phyloP scores from a whole-genome alignment of 2,113 vertebrate genomes.

The Callaeas wilsoni region DNA sequence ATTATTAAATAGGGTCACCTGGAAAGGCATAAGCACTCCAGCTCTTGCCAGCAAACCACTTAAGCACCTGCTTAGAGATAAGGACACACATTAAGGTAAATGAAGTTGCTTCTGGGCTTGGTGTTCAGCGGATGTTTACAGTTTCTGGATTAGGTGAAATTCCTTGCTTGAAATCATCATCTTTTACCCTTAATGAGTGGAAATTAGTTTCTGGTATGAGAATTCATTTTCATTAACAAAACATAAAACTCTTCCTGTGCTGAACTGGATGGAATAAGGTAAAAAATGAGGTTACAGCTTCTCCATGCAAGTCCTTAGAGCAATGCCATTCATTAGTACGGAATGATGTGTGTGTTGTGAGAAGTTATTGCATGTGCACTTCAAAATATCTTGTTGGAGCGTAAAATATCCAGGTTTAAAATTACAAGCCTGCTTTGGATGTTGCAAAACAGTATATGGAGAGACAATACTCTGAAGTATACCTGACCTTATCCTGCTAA shows the following conservation, averaged over 20 bases:
- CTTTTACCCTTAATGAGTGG: neutral
- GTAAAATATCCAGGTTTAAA: neutral
- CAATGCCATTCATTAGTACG: neutral
- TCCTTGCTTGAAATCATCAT: neutral
- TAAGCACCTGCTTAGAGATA: conserved; percentile 17
- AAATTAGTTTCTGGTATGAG: neutral
- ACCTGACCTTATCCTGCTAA: neutral
- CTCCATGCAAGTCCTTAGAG: neutral
- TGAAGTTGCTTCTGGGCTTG: neutral
- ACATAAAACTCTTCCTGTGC: neutral
- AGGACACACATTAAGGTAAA: neutral
- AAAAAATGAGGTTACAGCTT: neutral
- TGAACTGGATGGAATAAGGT: neutral
- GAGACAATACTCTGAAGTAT: neutral
- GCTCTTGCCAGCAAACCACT: conserved; percentile 39
- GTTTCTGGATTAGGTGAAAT: neutral
- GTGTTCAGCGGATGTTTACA: neutral
- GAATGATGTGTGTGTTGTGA: neutral
- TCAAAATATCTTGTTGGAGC: neutral
- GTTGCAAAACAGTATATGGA: neutral
- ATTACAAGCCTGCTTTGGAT: neutral
- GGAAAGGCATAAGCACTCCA: neutral
- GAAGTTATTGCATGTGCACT: neutral
- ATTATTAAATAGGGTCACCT: conserved; percentile 27
- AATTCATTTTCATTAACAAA: neutral